phyloP scores from a whole-genome alignment of 35 echinoderm and acorn worm species.

The Apostichopus californicus region DNA sequence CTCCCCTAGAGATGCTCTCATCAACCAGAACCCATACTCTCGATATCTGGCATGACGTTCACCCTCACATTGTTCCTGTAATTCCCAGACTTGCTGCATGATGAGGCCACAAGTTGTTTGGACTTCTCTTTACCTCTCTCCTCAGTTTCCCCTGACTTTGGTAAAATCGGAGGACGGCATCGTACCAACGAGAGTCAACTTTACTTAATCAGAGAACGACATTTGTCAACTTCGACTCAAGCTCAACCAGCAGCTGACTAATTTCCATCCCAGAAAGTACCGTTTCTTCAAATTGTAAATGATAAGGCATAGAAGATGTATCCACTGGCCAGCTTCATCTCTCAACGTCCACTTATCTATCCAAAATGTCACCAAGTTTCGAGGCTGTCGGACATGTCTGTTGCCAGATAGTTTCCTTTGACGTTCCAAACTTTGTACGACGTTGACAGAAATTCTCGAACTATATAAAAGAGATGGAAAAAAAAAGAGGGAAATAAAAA shows the following conservation, averaged over 20 bases:
- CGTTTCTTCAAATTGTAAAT: background rate
- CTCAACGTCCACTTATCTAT: too few species aligned
- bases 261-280: background rate
- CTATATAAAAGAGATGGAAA: slow-evolving; percentile 17
- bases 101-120: too few species aligned
- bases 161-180: too few species aligned
- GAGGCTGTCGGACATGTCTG: background rate
- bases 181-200: too few species aligned
- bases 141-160: too few species aligned
- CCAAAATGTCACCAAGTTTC: slow-evolving; percentile 27
- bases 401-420: slow-evolving; percentile 20
- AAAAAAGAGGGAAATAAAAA: background rate
- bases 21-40: too few species aligned
- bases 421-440: slow-evolving; percentile 62
- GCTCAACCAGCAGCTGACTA: background rate
- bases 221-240: background rate
- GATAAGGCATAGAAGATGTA: background rate
- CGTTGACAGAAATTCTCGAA: slow-evolving; percentile 50
- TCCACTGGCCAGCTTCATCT: background rate
- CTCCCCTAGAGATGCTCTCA: too few species aligned
- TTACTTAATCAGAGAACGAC: too few species aligned
- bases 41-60: too few species aligned
- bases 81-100: too few species aligned
- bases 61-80: too few species aligned
- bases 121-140: too few species aligned